Evolutionary conservation across 2,888 invertebrate genomes (phyloP), one percentile per base, ranked within the genome.

Genomic region (Coenonympha glycerion): DNA sequence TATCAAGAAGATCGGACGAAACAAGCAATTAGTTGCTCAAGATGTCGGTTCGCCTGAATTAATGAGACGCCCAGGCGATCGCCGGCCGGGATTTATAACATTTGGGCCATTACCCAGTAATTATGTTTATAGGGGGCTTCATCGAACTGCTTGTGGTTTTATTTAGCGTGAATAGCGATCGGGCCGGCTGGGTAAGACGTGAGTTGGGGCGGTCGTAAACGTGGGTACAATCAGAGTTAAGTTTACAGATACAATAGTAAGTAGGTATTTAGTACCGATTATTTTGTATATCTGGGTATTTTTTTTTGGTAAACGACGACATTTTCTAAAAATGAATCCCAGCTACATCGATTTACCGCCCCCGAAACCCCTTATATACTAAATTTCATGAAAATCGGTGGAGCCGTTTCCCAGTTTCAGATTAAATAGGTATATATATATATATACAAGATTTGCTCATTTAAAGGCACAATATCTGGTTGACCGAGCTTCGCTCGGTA

Each of bases 101-200:
- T 58, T 60, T 55, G 61, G 69, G 63, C 70, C 78, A 74, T 80
- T 80, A 78, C 71, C 66, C 66, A 63, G 65, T 78, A 76, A 79
- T 81, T 76, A 74, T 73, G 71, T 77, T 76, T 69, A 74, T 69
- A 65, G 66, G 60, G 64, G 61, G 66, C 71, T 68, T 70, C 69
- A 68, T 65, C 54, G 67, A 49, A 48, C 47, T 51, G 37, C 51
- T 55, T 45, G 48, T 44, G 53, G 53, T 55, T 57, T 58, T 57
- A 59, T 59, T 57, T 53, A 49, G 51, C 53, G 53, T 59, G 55
- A 59, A 53, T 47, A 44, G 37, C 33, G 21, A 53, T 44, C 49
- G 45, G 40, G 21, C 22, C 34, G 34, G 9, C 24, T 18, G 11
- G 24, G 16, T 16, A 11, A 39, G 39, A 31, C 45, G 52, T 28